phyloP scores from a whole-genome alignment of 2,113 vertebrate genomes.

The Pantherophis guttatus region DNA sequence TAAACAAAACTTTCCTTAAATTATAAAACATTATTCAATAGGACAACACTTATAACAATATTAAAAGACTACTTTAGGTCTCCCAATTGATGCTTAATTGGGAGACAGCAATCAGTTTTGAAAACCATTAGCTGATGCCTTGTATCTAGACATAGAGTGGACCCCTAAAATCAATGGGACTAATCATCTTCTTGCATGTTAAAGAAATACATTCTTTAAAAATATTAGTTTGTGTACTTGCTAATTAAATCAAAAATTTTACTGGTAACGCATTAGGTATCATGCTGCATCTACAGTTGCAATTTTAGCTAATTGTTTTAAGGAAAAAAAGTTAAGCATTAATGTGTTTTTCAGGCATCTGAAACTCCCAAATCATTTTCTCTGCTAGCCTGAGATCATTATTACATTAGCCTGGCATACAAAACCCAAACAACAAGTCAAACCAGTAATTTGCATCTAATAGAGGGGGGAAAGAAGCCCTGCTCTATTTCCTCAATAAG shows the following conservation, averaged over 20 bases:
- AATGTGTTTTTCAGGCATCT: conserved; percentile 14
- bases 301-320: conserved; percentile 43
- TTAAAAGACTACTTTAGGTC: neutral
- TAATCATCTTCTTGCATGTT: neutral
- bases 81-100: conserved; percentile 38
- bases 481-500: conserved; percentile 24
- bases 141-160: neutral
- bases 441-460: conserved; percentile 52
- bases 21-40: conserved; percentile 11
- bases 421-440: conserved; percentile 33
- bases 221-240: conserved; percentile 18
- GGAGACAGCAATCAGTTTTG: conserved; percentile 12
- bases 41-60: neutral
- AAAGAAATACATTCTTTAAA: conserved; percentile 14
- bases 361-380: conserved; percentile 32
- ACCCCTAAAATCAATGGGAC: neutral
- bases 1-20: conserved; percentile 2
- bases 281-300: conserved; percentile 21
- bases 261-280: conserved; percentile 9
- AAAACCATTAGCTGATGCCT: neutral
- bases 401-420: conserved; percentile 12
- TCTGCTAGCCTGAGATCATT: conserved; percentile 5
- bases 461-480: neutral
- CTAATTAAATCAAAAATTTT: neutral
- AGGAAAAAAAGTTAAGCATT: neutral